Percentiles rank a stretch among this genome's conserved stretches.
phyloP scores from a whole-genome alignment of 2,797 vertebrate species.

The Oreortyx pictus region DNA sequence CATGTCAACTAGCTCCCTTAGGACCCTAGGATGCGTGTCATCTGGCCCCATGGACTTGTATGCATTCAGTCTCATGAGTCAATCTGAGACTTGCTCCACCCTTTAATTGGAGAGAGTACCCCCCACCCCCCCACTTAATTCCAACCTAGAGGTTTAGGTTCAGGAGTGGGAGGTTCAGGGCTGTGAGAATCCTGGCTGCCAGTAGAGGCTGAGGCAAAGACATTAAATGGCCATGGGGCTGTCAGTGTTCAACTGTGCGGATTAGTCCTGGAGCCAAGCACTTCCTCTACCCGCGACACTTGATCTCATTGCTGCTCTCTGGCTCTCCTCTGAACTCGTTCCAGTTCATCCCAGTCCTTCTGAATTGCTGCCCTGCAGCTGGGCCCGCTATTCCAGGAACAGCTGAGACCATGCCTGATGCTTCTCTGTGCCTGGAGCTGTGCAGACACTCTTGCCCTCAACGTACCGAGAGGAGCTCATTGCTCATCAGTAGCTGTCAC shows the following conservation, averaged over 20 bases:
- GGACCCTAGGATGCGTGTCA: too few relatives aligned
- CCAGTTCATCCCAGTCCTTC: neutral
- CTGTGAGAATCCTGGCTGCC: too few relatives aligned
- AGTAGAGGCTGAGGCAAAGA: too few relatives aligned
- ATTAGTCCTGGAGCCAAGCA: rapidly evolving
- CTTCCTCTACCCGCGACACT: rapidly evolving
- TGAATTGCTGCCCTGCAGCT: rapidly evolving
- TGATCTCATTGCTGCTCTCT: rapidly evolving
- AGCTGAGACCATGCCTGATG: neutral
- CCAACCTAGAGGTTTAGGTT: too few relatives aligned
- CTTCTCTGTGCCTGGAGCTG: rapidly evolving
- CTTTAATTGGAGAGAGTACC: too few relatives aligned
- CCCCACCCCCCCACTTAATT: too few relatives aligned
- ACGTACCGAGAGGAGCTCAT: rapidly evolving
- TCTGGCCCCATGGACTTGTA: too few relatives aligned
- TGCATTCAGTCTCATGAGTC: too few relatives aligned
- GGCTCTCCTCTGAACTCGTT: neutral
- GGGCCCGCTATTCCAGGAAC: neutral
- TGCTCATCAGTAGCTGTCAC: rapidly evolving
- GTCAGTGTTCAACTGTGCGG: neutral
- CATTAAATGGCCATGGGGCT: neutral
- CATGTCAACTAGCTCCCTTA: too few relatives aligned
- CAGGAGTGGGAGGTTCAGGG: too few relatives aligned
- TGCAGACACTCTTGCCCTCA: rapidly evolving
- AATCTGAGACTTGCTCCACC: too few relatives aligned